A percentile compares a stretch with the other conserved stretches of the same genome.
Conservation (phyloP, 2,797 vertebrate genomes). For the Helostoma temminkii region DNA sequence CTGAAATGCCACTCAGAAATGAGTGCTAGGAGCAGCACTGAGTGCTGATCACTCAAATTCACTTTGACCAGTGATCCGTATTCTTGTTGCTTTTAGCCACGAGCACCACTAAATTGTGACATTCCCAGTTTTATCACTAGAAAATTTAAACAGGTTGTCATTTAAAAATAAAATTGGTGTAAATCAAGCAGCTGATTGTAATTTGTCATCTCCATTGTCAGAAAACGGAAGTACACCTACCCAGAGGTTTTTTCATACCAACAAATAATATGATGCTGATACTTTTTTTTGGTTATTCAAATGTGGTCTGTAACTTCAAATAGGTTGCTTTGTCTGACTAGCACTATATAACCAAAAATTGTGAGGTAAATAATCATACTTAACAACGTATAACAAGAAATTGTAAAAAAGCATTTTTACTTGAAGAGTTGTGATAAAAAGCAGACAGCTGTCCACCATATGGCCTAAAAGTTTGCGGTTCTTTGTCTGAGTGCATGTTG, state of each 20-base stretch:
- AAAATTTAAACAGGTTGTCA: not conserved
- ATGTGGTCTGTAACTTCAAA: no score
- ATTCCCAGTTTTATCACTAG: constrained; percentile 17
- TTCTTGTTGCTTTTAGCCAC: constrained; percentile 42
- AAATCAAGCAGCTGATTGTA: not conserved
- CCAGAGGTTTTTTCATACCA: not conserved
- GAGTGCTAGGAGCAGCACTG: constrained; percentile 29
- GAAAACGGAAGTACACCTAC: not conserved
- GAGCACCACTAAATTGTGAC: constrained; percentile 39
- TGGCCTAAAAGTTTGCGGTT: not conserved
- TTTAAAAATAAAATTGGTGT: not conserved
- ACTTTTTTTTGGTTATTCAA: not conserved
- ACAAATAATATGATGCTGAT: no score
- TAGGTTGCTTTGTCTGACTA: no score
- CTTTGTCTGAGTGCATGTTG: constrained; percentile 5
- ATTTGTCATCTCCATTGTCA: not conserved
- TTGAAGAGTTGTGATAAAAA: not conserved
- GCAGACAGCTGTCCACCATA: not conserved
- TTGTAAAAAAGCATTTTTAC: no score
- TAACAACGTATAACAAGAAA: no score
- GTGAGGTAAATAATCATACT: no score
- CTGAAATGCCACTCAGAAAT: constrained; percentile 41
- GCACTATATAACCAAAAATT: no score
- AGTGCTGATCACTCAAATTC: constrained; percentile 52
- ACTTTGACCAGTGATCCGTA: constrained; percentile 49